A percentile compares a stretch with the other conserved stretches of the same genome.
These are phyloP conservation scores for Cotesia glomerata DNA, from an alignment of 1,140 invertebrate species.

Conservation along the genomic window DNA sequence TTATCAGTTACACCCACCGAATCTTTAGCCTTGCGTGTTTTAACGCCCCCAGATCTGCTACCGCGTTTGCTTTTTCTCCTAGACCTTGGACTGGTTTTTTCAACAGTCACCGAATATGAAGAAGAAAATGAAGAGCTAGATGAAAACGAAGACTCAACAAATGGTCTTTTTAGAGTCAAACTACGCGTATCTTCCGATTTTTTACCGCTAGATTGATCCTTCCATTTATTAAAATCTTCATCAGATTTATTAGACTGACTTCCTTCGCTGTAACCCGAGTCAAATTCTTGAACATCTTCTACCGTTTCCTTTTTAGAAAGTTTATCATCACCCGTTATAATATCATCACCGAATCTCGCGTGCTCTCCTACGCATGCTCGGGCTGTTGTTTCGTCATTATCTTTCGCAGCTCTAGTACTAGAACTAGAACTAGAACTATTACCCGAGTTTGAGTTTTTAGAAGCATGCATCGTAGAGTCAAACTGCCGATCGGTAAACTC, in stretches of 20 bases:
- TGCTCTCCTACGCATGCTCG: not conserved
- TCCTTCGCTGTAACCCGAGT: not conserved
- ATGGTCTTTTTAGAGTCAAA: conserved; percentile 52
- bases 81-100: conserved; percentile 16
- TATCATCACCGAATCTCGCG: not conserved
- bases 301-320: not conserved
- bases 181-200: conserved; percentile 51
- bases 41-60: conserved; percentile 19
- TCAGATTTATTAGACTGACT: not conserved
- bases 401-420: too few relatives aligned
- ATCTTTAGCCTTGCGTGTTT: conserved; percentile 44
- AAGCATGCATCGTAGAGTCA: not conserved
- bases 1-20: conserved; percentile 25
- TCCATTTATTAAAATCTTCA: conserved; percentile 1
- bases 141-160: conserved; percentile 15
- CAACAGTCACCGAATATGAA: not conserved
- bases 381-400: not conserved
- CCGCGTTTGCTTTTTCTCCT: conserved; percentile 28
- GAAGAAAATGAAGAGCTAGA: too few relatives aligned
- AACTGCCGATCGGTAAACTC: conserved; percentile 5
- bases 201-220: conserved; percentile 18
- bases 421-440: not conserved
- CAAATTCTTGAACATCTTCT: not conserved
- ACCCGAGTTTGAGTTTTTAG: not conserved
- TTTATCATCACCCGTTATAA: not conserved